Conservation (phyloP, 2,113 vertebrate genomes). For the Onychostoma macrolepis region DNA sequence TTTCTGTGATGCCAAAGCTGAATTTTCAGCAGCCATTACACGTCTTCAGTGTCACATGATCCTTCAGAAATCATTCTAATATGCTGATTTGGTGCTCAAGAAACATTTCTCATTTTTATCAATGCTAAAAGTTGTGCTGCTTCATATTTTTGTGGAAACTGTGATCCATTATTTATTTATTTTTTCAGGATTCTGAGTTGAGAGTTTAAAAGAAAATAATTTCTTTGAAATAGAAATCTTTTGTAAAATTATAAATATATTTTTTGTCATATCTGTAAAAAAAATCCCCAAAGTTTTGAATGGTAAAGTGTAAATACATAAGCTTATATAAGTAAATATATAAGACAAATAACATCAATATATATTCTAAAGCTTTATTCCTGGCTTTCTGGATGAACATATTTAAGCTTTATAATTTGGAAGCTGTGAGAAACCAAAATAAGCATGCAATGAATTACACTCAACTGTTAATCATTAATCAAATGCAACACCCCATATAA, state of each 20-base stretch:
- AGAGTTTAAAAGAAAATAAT: too few species aligned
- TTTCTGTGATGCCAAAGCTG: neutral
- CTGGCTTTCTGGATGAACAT: neutral
- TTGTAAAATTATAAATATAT: neutral
- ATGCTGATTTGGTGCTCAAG: neutral
- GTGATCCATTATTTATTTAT: too few species aligned
- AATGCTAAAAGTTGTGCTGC: neutral
- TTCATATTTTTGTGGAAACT: neutral
- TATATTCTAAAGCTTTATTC: neutral
- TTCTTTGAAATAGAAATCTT: neutral
- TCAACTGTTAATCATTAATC: slow-evolving; percentile 41
- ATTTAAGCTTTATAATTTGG: neutral
- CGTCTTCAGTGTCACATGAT: neutral
- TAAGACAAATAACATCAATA: neutral
- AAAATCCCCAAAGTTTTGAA: neutral
- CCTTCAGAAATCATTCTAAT: neutral
- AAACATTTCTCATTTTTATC: neutral
- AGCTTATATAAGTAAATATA: neutral
- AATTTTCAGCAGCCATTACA: neutral
- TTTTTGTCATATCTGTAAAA: neutral
- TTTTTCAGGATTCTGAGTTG: too few species aligned
- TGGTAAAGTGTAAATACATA: neutral
- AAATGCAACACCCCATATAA: slow-evolving; percentile 16
- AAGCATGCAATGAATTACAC: slow-evolving; percentile 26
- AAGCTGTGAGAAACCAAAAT: neutral